Base-by-base conservation (phyloP, 2,797 vertebrate genomes). In the Fistularia tabacaria region DNA sequence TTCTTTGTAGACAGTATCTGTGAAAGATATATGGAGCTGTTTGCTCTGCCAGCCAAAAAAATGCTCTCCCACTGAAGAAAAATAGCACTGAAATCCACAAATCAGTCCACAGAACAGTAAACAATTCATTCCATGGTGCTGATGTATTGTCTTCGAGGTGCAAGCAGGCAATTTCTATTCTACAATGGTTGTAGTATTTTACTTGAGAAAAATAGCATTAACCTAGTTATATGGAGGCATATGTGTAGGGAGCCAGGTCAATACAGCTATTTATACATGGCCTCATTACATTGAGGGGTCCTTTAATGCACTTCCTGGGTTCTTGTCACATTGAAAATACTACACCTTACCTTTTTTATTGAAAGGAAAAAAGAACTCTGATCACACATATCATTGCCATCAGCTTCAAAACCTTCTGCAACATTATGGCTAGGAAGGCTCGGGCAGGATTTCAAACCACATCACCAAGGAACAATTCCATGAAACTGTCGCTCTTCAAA, bases 201-300 rank as follows among this genome's bases (percentile, higher is more conserved):
- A 84, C 76, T 79, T 77, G 80, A 78, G 80, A 90, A 85, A 83
- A 85, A 69, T 61, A 81, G 76, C 58, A 54, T 70, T 66, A 80
- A 64, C 78, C 66, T 56, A 70, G 67, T 80, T 82, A 70, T 79
- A 85, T 73, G 72, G 49, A 66, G 71, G 65, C 42, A 57, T 59
- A 80, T 71, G 77, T 84, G 84, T 81, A 62, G 61, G 89, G 81
- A 87, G 80, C 64, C 86, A 73, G 88, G 85, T 81, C 81, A 85
- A 74, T 85, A 84, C 57, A 50, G 82, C 80, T 90, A 91, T 72
- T 82, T 77, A 92, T 85, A 79, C 66, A 78, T 40, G 72, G 76
- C 73, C 82, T 87, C 86, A 81, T 90, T 91, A 87, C 76, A 80
- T 56, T 59, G 67, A 10, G 46, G 65, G 83, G 83, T 86, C 82